Percentiles rank a stretch among this genome's conserved stretches.
Conservation (phyloP, 2,888 invertebrate genomes). For the Notocelia uddmanniana region DNA sequence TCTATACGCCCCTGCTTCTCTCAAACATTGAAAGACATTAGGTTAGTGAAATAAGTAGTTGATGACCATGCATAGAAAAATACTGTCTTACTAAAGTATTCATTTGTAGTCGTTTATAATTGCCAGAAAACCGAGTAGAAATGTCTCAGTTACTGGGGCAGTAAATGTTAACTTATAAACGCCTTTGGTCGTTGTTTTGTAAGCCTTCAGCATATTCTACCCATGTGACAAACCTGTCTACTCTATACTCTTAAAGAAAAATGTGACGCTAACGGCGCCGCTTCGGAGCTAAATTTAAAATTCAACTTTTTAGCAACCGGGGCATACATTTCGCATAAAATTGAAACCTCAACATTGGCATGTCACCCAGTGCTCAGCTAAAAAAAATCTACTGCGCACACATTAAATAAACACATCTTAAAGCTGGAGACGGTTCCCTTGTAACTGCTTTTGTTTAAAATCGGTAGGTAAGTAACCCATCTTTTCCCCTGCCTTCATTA, state of each 20-base stretch:
- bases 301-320: constrained; percentile 59
- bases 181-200: constrained; percentile 38
- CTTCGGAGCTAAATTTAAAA: constrained; percentile 68
- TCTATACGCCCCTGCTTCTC: too few relatives aligned
- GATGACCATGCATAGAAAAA: too few relatives aligned
- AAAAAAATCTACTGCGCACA: not conserved
- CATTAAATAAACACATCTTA: not conserved
- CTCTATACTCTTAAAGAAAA: constrained; percentile 61
- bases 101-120: not conserved
- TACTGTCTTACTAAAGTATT: too few relatives aligned
- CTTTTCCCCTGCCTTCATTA: not conserved
- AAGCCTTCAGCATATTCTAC: constrained; percentile 50
- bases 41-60: too few relatives aligned
- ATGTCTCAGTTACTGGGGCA: not conserved
- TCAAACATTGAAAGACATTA: too few relatives aligned
- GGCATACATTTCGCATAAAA: constrained; percentile 35
- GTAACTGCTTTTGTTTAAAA: not conserved
- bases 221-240: constrained; percentile 63
- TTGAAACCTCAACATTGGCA: constrained; percentile 37
- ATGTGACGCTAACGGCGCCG: constrained; percentile 64
- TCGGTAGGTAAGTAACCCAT: not conserved
- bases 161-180: not conserved
- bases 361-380: not conserved
- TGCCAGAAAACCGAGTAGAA: not conserved
- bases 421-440: not conserved